Percentiles rank a stretch among this genome's conserved stretches.
Evolutionary conservation across 2,113 vertebrate genomes (phyloP).

Genomic region (Tamias sibiricus): DNA sequence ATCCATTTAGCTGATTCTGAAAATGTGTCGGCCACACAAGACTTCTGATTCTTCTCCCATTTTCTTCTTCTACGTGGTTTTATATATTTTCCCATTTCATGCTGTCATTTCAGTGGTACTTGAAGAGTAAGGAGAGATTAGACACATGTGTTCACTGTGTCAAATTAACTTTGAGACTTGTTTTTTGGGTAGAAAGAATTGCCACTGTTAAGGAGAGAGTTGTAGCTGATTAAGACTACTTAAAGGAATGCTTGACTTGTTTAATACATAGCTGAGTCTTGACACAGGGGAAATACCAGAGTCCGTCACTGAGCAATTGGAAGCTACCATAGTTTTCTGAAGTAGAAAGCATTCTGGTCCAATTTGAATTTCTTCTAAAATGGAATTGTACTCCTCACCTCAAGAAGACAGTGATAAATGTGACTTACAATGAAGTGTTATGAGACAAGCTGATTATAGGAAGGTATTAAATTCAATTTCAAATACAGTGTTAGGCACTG

Average conservation of each 20-base stretch:
- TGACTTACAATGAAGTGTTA: constrained; percentile 37
- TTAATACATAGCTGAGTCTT: background rate
- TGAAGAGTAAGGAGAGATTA: background rate
- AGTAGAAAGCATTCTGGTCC: background rate
- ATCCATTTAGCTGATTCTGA: background rate
- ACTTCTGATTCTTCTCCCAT: background rate
- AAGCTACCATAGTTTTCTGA: background rate
- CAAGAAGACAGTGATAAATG: constrained; percentile 32
- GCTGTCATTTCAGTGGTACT: background rate
- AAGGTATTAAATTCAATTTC: background rate
- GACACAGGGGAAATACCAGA: background rate
- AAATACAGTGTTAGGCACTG: background rate
- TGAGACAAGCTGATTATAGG: background rate
- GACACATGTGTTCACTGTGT: background rate
- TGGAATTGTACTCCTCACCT: background rate
- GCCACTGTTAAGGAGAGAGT: background rate
- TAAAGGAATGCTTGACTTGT: background rate
- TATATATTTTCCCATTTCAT: background rate
- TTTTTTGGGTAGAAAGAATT: background rate
- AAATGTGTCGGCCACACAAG: background rate
- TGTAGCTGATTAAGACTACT: background rate
- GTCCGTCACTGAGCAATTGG: background rate
- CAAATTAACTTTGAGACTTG: constrained; percentile 9
- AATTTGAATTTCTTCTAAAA: constrained; percentile 21
- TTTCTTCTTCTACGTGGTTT: background rate